Conservation (phyloP, 1,140 invertebrate species). For the Euura saliciscinereae region DNA sequence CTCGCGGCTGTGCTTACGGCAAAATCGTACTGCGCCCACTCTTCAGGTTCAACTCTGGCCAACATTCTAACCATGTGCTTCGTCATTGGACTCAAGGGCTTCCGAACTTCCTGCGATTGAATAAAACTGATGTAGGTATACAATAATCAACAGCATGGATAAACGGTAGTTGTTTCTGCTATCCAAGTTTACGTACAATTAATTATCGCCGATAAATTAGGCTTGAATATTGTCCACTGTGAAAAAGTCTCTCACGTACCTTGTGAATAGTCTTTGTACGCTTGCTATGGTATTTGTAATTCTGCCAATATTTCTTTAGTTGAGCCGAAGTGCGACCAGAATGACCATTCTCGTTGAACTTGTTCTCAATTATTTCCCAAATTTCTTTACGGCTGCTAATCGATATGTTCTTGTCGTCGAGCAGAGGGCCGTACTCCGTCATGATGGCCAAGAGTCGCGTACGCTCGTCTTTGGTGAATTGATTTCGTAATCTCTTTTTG, state of each 20-base stretch:
- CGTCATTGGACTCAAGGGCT: conserved; percentile 7
- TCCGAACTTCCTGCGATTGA: background rate
- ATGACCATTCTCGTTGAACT: conserved; percentile 31
- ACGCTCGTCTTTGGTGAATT: conserved; percentile 36
- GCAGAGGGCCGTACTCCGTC: conserved; percentile 29
- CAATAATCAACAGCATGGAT: too few relatives aligned
- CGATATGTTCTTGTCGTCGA: conserved; percentile 31
- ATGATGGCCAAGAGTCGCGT: conserved; percentile 30
- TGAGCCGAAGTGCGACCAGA: conserved; percentile 32
- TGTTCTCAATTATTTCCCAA: conserved; percentile 34
- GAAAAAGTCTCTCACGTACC: background rate
- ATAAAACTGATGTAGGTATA: too few relatives aligned
- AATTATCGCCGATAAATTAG: too few relatives aligned
- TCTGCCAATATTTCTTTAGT: conserved; percentile 39
- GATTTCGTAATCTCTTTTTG: conserved; percentile 19
- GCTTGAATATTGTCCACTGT: too few relatives aligned
- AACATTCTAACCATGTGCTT: background rate
- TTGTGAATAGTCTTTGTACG: conserved; percentile 17
- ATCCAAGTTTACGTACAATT: too few relatives aligned
- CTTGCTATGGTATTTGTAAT: conserved; percentile 38
- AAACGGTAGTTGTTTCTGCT: too few relatives aligned
- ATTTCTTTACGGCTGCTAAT: conserved; percentile 33
- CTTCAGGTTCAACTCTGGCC: conserved; percentile 6
- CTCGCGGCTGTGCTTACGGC: background rate
- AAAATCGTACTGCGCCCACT: conserved; percentile 23